Conservation (phyloP, 2,797 vertebrate genomes). For the Molossus alvarezi region DNA sequence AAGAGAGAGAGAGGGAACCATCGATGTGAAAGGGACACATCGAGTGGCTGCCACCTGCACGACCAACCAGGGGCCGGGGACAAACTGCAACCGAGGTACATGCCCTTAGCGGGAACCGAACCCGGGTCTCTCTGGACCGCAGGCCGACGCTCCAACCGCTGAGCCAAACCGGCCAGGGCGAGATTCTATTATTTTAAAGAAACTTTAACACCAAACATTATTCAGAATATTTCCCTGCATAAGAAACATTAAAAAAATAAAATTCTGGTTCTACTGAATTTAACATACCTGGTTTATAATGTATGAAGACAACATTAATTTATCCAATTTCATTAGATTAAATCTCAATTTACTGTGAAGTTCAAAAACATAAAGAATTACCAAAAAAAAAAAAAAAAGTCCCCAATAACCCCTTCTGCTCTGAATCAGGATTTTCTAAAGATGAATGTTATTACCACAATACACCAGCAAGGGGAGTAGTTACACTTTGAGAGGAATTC, state of each 20-base stretch:
- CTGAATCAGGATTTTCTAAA: constrained; percentile 39
- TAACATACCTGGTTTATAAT: background rate
- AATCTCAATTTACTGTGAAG: constrained; percentile 8
- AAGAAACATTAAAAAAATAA: background rate
- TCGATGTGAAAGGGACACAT: too few species aligned
- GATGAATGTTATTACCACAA: constrained; percentile 85
- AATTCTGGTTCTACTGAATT: constrained; percentile 8
- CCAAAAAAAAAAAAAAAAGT: background rate
- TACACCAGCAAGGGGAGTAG: constrained; percentile 90
- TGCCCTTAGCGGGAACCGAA: too few species aligned
- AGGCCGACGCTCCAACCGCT: too few species aligned
- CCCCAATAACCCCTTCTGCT: background rate
- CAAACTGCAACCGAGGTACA: too few species aligned
- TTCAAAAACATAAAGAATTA: constrained; percentile 34
- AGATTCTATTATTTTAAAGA: background rate
- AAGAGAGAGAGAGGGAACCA: too few species aligned
- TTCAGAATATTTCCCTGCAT: background rate
- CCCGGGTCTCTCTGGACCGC: too few species aligned
- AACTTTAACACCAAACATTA: too few species aligned
- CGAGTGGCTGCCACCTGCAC: too few species aligned
- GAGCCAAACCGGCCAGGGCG: too few species aligned
- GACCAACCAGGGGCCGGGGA: too few species aligned
- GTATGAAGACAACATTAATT: background rate
- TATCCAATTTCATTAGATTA: constrained; percentile 1
- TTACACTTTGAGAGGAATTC: constrained; percentile 89